Base-by-base conservation (phyloP, 2,797 vertebrate species). In the Dermochelys coriacea region DNA sequence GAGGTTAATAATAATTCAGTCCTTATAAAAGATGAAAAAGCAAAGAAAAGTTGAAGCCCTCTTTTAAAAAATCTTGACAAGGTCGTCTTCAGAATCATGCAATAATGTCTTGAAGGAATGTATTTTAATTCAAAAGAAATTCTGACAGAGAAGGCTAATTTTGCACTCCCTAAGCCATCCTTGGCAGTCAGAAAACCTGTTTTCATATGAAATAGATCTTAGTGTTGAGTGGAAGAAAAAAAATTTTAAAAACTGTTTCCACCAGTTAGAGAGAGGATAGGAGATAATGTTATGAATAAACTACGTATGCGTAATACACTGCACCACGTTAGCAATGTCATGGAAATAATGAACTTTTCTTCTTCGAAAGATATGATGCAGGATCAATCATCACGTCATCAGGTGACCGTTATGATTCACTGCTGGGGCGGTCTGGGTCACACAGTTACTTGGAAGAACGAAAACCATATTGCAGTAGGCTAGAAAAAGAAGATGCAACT, bases 401-500 rank as follows among this genome's bases (percentile, higher is more conserved):
- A 37, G 93, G 98, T 77, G 99, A 99, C 95, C 98, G 99, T 64
- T 99, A 98, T 1, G 99, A 99, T 95, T 94, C 98, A 93, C 98
- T 98, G 1, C 97, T 98, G 94, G 98, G 98, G 93, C 98, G 98
- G 10, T 97, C 98, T 1, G 98, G 96, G n/a, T 97, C 98, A 1
- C 98, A 98, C 74, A 98, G 98, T 96, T 99, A 98, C 27, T 98
- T 98, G 61, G 99, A 99, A 97, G 98, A 98, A 95, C 98, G 99
- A 93, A 99, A 98, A 98, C 98, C 98, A 0, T 99, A 99, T 92
- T 98, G 98, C 23, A 99, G 98, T 97, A 99, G 99, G 87, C 97
- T 98, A 98, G 99, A 99, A 80, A 98, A 99, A 98, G 99, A 99
- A 71, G 99, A 99, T 95, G 94, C 98, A 98, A 98, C 99, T 93